A percentile compares a stretch with the other conserved stretches of the same genome.
phyloP scores from a whole-genome alignment of 1,140 invertebrate species.

The Lamellibrachia luymesi region DNA sequence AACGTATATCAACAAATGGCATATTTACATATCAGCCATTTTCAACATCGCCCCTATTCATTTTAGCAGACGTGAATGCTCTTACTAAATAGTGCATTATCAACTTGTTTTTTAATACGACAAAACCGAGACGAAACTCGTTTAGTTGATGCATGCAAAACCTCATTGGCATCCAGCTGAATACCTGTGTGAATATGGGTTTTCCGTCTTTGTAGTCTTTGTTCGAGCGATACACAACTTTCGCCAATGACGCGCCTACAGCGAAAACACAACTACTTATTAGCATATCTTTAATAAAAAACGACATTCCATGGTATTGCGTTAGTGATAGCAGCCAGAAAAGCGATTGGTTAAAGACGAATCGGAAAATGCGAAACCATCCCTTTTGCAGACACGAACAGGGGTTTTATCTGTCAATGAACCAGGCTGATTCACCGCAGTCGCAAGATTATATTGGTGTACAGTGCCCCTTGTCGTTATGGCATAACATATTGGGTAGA shows the following conservation, averaged over 20 bases:
- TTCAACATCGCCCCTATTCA: not conserved
- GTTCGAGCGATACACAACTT: not conserved
- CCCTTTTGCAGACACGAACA: too few species aligned
- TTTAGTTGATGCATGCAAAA: not conserved
- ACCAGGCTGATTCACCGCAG: too few species aligned
- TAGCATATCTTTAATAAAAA: not conserved
- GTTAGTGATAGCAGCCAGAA: not conserved
- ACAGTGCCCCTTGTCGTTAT: too few species aligned
- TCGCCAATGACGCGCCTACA: not conserved
- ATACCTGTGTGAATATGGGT: not conserved
- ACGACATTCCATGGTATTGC: not conserved
- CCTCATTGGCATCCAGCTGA: not conserved
- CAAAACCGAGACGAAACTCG: not conserved
- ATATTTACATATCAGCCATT: too few species aligned
- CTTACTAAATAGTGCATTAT: too few species aligned
- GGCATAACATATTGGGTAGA: too few species aligned
- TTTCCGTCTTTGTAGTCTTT: not conserved
- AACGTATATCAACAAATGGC: too few species aligned
- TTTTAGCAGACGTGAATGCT: not conserved
- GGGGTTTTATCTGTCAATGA: too few species aligned
- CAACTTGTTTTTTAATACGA: not conserved
- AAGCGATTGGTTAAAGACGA: too few species aligned
- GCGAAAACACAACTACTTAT: not conserved
- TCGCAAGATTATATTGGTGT: too few species aligned
- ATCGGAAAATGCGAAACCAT: too few species aligned